Conservation (phyloP, 2,113 vertebrate genomes). For the Lepisosteus oculatus region DNA sequence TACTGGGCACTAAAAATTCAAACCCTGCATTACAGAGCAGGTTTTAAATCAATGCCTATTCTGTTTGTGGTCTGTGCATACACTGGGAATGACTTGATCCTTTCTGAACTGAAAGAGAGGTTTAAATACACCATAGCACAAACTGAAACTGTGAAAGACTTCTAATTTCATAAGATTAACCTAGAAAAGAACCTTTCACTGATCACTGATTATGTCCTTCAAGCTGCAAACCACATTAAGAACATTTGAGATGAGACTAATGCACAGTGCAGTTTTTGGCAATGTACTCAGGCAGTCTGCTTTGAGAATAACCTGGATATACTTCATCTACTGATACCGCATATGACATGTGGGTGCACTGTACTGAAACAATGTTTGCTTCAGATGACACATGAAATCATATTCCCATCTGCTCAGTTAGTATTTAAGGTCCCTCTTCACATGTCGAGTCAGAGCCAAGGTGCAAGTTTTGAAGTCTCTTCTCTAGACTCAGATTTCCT, state of each 20-base stretch:
- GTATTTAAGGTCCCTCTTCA: not conserved
- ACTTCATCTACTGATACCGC: not conserved
- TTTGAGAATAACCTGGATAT: slow-evolving; percentile 6
- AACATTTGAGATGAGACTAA: not conserved
- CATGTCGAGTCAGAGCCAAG: not conserved
- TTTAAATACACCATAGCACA: too few species aligned
- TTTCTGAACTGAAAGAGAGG: too few species aligned
- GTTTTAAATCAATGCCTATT: too few species aligned
- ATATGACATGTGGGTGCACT: slow-evolving; percentile 2
- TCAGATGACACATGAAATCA: slow-evolving; percentile 7
- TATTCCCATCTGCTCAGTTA: not conserved
- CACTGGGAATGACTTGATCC: too few species aligned
- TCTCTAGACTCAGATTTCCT: not conserved
- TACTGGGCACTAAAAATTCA: too few species aligned
- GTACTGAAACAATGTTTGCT: slow-evolving; percentile 6
- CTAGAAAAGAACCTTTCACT: not conserved
- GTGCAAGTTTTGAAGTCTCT: not conserved
- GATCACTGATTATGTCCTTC: not conserved
- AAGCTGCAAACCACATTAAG: not conserved
- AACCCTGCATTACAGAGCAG: too few species aligned
- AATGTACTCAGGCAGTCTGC: not conserved
- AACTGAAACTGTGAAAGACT: not conserved
- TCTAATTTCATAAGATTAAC: slow-evolving; percentile 1
- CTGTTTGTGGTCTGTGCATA: too few species aligned
- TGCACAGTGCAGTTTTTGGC: not conserved